phyloP scores from a whole-genome alignment of 1,140 invertebrate genomes.

The Microplitis mediator region DNA sequence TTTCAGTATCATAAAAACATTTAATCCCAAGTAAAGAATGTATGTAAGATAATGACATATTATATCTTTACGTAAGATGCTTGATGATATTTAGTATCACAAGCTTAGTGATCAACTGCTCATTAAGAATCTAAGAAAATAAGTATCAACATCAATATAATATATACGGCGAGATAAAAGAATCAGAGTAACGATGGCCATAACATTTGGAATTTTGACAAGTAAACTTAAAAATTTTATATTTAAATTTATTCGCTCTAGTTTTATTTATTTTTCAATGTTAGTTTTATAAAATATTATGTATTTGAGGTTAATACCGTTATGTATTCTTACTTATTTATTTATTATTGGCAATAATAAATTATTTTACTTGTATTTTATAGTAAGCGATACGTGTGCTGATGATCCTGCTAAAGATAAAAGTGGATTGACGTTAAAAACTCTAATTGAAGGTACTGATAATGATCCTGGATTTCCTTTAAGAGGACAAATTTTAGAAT shows the following conservation, averaged over 20 bases:
- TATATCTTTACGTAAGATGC: too few species aligned
- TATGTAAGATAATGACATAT: too few species aligned
- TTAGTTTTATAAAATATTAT: not conserved
- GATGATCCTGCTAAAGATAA: slow-evolving; percentile 61
- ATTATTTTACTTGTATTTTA: slow-evolving; percentile 10
- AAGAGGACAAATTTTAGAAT: slow-evolving; percentile 42
- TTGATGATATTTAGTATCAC: too few species aligned
- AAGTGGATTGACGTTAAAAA: slow-evolving; percentile 66
- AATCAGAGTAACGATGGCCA: slow-evolving; percentile 32
- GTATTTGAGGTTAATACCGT: not conserved
- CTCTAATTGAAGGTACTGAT: slow-evolving; percentile 60
- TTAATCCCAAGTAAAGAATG: too few species aligned
- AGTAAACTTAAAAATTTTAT: slow-evolving; percentile 33
- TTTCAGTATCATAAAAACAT: too few species aligned
- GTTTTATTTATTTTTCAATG: not conserved
- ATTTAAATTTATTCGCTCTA: not conserved
- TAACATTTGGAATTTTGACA: slow-evolving; percentile 48
- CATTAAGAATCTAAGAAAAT: too few species aligned
- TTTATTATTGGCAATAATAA: slow-evolving; percentile 17
- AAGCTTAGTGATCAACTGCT: too few species aligned
- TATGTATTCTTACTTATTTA: not conserved
- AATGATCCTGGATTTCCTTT: slow-evolving; percentile 40
- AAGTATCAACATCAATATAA: too few species aligned
- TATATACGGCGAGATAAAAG: too few species aligned
- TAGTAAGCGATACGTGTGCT: slow-evolving; percentile 73